Evolutionary conservation across 2,797 vertebrate species (phyloP).

Genomic region (Euthynnus affinis): DNA sequence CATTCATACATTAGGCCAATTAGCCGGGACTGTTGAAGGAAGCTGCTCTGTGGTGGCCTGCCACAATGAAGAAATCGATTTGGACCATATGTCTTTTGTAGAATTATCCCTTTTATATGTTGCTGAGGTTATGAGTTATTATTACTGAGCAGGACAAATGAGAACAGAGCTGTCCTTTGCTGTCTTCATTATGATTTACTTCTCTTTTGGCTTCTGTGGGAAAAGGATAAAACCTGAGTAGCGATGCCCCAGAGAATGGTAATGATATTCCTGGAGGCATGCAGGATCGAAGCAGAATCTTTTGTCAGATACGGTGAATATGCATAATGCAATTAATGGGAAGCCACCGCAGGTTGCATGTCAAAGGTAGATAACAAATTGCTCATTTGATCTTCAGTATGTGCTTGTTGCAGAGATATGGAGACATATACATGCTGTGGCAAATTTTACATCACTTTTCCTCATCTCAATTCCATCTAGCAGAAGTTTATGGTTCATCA

Average conservation of each 20-base stretch:
- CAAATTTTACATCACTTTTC: conserved; percentile 35
- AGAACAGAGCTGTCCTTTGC: conserved; percentile 74
- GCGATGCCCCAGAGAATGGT: conserved; percentile 60
- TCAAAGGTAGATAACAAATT: conserved; percentile 70
- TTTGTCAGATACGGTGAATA: conserved; percentile 71
- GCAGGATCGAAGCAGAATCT: conserved; percentile 57
- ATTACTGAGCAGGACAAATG: conserved; percentile 76
- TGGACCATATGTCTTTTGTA: conserved; percentile 78
- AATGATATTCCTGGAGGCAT: conserved; percentile 71
- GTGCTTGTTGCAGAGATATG: conserved; percentile 25
- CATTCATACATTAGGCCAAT: conserved; percentile 79
- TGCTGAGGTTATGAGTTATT: conserved; percentile 73
- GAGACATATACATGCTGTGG: conserved; percentile 24
- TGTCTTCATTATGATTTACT: conserved; percentile 79
- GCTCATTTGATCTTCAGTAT: conserved; percentile 59
- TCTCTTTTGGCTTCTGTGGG: conserved; percentile 64
- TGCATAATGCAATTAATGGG: conserved; percentile 78
- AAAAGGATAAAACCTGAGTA: conserved; percentile 64
- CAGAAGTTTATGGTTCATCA: conserved; percentile 74
- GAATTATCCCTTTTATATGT: conserved; percentile 73
- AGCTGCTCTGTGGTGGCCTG: conserved; percentile 61
- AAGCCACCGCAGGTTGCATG: conserved; percentile 56
- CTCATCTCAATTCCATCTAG: conserved; percentile 65
- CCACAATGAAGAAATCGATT: conserved; percentile 72
- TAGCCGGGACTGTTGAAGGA: conserved; percentile 67